phyloP scores from a whole-genome alignment of 2,113 vertebrate species.

The Rynchops niger region DNA sequence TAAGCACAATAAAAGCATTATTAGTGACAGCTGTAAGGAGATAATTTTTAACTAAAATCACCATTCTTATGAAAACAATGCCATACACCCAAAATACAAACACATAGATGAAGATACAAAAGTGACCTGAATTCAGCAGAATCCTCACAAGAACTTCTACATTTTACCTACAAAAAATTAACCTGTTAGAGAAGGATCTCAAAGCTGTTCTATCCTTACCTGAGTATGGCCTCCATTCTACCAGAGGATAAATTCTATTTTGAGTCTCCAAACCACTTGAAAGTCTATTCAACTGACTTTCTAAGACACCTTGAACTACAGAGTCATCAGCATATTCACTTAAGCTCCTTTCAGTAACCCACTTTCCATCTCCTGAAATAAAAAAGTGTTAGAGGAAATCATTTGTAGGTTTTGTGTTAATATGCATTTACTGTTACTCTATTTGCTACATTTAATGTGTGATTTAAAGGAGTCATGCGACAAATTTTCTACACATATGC shows the following conservation, averaged over 20 bases:
- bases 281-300: not conserved
- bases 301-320: not conserved
- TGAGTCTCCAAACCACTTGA: not conserved
- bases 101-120: not conserved
- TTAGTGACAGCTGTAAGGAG: not conserved
- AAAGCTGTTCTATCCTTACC: conserved; percentile 16
- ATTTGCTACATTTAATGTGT: not conserved
- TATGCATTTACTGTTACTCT: not conserved
- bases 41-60: not conserved
- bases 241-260: not conserved
- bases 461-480: not conserved
- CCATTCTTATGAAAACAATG: not conserved
- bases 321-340: conserved; percentile 17
- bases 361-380: conserved; percentile 59
- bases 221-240: rapidly evolving
- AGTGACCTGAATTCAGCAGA: not conserved
- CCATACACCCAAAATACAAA: not conserved
- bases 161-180: not conserved
- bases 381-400: not conserved
- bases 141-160: not conserved
- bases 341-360: conserved; percentile 62
- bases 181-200: not conserved
- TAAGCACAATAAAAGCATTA: not conserved
- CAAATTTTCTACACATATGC: not conserved
- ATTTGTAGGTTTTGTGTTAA: not conserved